Conservation (phyloP, 2,888 invertebrate genomes). For the Mythimna albipuncta region DNA sequence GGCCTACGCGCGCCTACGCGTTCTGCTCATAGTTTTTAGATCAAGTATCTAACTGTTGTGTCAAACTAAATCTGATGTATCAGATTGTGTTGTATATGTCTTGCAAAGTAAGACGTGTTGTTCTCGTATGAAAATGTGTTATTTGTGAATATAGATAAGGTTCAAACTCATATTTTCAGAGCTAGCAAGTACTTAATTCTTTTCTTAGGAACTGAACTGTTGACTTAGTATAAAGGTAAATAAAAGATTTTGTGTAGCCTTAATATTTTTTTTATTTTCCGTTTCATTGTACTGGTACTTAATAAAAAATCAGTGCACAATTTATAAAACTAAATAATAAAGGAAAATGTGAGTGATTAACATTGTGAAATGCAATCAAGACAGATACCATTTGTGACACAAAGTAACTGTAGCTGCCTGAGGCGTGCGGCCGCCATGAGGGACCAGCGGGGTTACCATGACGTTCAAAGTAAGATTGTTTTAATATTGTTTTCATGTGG, state of each 20-base stretch:
- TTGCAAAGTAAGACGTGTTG: neutral
- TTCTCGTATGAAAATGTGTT: neutral
- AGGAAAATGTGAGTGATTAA: slow-evolving; percentile 74
- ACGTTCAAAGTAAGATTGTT: no score
- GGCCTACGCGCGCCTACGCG: slow-evolving; percentile 38
- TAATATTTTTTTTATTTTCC: slow-evolving; percentile 81
- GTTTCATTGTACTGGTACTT: slow-evolving; percentile 81
- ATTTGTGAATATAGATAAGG: no score
- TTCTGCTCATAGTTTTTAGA: neutral
- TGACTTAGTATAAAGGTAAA: slow-evolving; percentile 30
- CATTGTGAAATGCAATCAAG: slow-evolving; percentile 76
- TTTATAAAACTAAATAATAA: slow-evolving; percentile 81
- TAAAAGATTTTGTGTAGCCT: slow-evolving; percentile 64
- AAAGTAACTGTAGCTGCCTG: slow-evolving; percentile 67
- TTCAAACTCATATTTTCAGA: no score
- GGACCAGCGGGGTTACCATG: no score
- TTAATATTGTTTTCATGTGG: no score
- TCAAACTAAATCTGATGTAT: neutral
- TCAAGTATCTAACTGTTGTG: neutral
- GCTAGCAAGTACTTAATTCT: no score
- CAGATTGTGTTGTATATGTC: neutral
- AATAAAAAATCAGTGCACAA: slow-evolving; percentile 85
- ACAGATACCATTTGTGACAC: slow-evolving; percentile 79
- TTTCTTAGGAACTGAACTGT: no score
- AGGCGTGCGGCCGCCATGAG: slow-evolving; percentile 50